Percentiles rank a stretch among this genome's conserved stretches.
Conservation (phyloP, 2,888 invertebrate species). For the Rhamnusium bicolor region DNA sequence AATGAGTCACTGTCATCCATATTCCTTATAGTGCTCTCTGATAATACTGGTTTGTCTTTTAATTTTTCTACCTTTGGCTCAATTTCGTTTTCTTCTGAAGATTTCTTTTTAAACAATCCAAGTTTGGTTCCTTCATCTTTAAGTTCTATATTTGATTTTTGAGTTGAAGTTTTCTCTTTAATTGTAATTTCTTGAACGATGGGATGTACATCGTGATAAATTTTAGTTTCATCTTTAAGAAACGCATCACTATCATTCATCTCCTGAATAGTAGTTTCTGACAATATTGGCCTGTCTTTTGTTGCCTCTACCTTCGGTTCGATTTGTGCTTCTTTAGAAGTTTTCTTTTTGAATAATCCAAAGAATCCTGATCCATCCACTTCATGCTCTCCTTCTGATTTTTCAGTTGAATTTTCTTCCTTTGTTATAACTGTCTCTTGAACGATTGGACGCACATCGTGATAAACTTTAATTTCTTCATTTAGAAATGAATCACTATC, state of each 20-base stretch:
- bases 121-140: too few relatives aligned
- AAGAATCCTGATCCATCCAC: conserved; percentile 28
- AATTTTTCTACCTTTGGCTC: conserved; percentile 5
- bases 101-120: conserved; percentile 16
- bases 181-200: too few relatives aligned
- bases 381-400: not conserved
- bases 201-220: conserved; percentile 34
- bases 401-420: not conserved
- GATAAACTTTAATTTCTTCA: conserved; percentile 27
- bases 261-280: conserved; percentile 25
- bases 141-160: too few relatives aligned
- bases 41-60: conserved; percentile 26
- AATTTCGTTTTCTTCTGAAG: conserved; percentile 2
- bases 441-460: conserved; percentile 40
- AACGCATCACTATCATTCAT: conserved; percentile 41
- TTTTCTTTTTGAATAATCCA: conserved; percentile 44
- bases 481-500: conserved; percentile 34
- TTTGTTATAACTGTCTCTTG: not conserved
- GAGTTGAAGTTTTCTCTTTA: too few relatives aligned
- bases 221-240: conserved; percentile 38
- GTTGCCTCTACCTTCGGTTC: conserved; percentile 3
- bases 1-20: conserved; percentile 40
- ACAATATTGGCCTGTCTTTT: conserved; percentile 17
- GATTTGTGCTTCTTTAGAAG: not conserved
- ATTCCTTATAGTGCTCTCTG: conserved; percentile 35